Evolutionary conservation across 2,113 vertebrate species (phyloP), one percentile per base, ranked within the genome.

Genomic region (Sitta europaea): DNA sequence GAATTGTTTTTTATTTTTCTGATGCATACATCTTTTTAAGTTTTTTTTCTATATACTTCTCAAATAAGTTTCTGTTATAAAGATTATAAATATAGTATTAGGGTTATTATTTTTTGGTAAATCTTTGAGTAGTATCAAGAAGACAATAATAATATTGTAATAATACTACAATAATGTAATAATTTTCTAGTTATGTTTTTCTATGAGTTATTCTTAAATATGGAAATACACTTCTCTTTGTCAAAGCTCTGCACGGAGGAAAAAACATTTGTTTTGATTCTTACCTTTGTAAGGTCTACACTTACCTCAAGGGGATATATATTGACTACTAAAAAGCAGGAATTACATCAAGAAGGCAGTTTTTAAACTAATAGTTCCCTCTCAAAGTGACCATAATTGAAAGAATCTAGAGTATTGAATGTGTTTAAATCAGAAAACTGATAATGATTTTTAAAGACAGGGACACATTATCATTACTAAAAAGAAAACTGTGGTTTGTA

Each of bases 1-100:
- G 9, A 47, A 58, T 35, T 19, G 24, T 72, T 1, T 4, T 6
- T 21, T 1, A 0, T 2, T 36, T 88, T 65, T 35, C 10, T 36
- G 19, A 54, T 22, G 6, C 35, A 47, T 6, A 28, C 0, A 5
- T n/a, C 12, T 79, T 73, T 85, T 81, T 55, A 36, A 4, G 19
- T 21, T 14, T 70, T 82, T 61, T 40, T 38, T 31, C 20, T 38
- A 12, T 33, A n/a, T 21, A n/a, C 1, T 36, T 73, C 20, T 85
- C 21, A 25, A 51, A 11, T 36, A 88, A 38, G 11, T n/a, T 62
- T 72, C 25, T 81, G 7, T 7, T 45, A 28, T 51, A 35, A 59
- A 38, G n/a, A 51, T n/a, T 38, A 70, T 17, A 79, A 53, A 67
- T 62, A 66, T 22, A 25, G 2, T 51, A 23, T 51, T 55, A n/a